Conservation (phyloP, 1,140 invertebrate species). For the Drosophila triauraria region DNA sequence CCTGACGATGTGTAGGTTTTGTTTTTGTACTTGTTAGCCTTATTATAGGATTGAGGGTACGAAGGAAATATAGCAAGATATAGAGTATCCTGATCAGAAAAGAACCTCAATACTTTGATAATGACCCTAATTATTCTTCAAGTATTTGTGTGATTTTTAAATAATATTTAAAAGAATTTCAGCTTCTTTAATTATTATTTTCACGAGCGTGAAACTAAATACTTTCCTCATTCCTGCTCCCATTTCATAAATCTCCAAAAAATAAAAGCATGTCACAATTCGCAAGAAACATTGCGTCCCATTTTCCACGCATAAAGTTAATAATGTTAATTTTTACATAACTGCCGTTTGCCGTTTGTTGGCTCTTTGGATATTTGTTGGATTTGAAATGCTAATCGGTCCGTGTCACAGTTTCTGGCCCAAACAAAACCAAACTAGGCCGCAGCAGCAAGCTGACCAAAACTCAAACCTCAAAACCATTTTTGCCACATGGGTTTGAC, state of each 20-base stretch:
- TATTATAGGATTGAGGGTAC: too few species aligned
- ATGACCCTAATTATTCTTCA: too few species aligned
- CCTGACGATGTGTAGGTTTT: too few species aligned
- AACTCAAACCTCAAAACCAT: constrained; percentile 10
- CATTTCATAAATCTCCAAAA: constrained; percentile 4
- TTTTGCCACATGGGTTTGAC: constrained; percentile 50
- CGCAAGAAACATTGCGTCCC: constrained; percentile 5
- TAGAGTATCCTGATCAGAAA: too few species aligned
- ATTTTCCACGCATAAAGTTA: constrained; percentile 46
- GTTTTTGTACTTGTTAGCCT: too few species aligned
- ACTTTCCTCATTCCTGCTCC: too few species aligned
- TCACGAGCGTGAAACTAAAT: too few species aligned
- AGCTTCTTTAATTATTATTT: too few species aligned
- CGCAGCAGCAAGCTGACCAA: constrained; percentile 8
- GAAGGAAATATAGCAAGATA: too few species aligned
- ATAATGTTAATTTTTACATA: constrained; percentile 62
- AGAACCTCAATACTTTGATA: too few species aligned
- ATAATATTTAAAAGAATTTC: too few species aligned
- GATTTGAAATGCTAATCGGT: constrained; percentile 60
- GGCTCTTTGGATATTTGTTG: constrained; percentile 26
- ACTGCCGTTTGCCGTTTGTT: constrained; percentile 26
- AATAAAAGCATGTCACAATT: constrained; percentile 28
- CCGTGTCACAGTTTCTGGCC: constrained; percentile 42
- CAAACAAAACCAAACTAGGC: constrained; percentile 26
- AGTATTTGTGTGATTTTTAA: too few species aligned